Evolutionary conservation across 1,140 invertebrate genomes (phyloP).

Genomic region (Tetramorium simillimum): DNA sequence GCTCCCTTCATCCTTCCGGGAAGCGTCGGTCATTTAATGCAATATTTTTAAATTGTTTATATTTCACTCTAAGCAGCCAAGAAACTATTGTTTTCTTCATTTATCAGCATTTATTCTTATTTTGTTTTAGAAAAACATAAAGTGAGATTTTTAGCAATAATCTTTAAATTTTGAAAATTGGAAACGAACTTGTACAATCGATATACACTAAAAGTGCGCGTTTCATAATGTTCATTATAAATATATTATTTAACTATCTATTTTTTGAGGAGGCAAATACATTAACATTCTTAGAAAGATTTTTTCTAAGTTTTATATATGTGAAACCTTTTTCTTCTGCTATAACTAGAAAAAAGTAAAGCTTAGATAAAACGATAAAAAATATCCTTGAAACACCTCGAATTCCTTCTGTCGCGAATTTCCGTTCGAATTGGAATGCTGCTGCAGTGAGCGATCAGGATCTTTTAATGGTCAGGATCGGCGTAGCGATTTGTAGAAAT

Average conservation of each 20-base stretch:
- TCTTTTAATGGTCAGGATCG: conserved; percentile 2
- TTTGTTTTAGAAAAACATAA: background rate
- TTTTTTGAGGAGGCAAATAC: background rate
- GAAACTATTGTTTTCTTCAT: background rate
- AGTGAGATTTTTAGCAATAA: background rate
- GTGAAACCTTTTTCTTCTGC: background rate
- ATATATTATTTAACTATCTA: background rate
- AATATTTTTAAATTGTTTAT: conserved; percentile 6
- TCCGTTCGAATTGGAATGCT: conserved; percentile 12
- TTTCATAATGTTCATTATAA: background rate
- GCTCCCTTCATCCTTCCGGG: conserved; percentile 55
- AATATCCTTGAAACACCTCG: background rate
- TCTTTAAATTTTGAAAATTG: background rate
- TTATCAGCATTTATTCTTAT: background rate
- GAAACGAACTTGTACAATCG: background rate
- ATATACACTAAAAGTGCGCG: background rate
- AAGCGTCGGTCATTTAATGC: conserved; percentile 40
- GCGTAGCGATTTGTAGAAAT: conserved; percentile 43
- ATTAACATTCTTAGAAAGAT: background rate
- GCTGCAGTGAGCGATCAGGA: background rate
- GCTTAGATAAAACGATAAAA: background rate
- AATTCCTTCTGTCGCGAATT: conserved; percentile 25
- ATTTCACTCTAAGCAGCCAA: background rate
- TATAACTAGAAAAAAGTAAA: background rate
- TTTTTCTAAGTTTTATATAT: background rate